phyloP scores from a whole-genome alignment of 2,113 vertebrate species.

The Barnardius zonarius region DNA sequence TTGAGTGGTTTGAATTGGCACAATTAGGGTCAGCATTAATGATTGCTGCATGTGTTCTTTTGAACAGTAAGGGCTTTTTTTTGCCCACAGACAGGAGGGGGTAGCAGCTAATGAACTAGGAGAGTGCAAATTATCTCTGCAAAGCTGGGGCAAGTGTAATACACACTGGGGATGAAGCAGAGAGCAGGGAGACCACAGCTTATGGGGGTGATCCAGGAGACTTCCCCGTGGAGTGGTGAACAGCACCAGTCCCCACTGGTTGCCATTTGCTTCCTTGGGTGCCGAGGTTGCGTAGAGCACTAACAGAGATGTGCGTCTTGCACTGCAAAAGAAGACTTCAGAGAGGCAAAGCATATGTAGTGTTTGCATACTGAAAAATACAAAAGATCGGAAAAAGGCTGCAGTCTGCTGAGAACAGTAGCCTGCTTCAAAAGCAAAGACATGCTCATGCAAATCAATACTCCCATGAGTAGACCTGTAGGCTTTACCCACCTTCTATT shows the following conservation, averaged over 20 bases:
- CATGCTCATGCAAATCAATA: neutral
- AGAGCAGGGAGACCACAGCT: neutral
- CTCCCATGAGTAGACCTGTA: neutral
- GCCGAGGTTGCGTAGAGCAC: neutral
- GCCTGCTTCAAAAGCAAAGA: neutral
- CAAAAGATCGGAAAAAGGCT: neutral
- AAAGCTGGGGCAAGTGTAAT: conserved; percentile 66
- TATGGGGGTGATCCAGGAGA: neutral
- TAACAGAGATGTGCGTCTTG: neutral
- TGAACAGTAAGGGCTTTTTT: conserved; percentile 76
- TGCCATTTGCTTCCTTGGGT: neutral
- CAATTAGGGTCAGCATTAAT: conserved; percentile 88
- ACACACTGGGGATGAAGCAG: conserved; percentile 39
- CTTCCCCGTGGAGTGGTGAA: neutral
- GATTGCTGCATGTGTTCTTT: conserved; percentile 80
- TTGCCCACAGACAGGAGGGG: conserved; percentile 70
- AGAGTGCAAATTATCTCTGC: conserved; percentile 76
- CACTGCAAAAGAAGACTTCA: neutral
- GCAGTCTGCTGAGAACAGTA: neutral
- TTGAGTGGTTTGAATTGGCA: conserved; percentile 87
- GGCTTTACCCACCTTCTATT: neutral
- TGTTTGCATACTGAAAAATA: neutral
- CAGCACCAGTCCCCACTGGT: neutral
- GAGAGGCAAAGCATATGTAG: neutral
- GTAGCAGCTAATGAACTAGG: conserved; percentile 74